Base-by-base conservation (phyloP, 2,113 vertebrate species). In the Toxotes jaculatrix region DNA sequence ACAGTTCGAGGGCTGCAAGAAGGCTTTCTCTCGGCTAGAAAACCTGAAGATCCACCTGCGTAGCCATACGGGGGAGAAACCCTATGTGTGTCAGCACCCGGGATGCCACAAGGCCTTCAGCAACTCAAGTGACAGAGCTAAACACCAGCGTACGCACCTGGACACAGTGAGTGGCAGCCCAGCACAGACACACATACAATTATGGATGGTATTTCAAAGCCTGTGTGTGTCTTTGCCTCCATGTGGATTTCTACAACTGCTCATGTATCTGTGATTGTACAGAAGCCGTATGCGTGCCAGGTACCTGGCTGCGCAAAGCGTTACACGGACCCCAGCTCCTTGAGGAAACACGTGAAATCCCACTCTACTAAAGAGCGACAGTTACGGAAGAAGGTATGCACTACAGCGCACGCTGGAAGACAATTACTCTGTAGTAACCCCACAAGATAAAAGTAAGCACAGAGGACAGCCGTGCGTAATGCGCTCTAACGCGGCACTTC, bases 201-300 rank as follows among this genome's bases (percentile, higher is more conserved):
- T 64, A 62, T 19, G 19, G 9, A 64, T 63, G 13, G 16, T 5
- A 47, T 51, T 63, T 72, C 16, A 56, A 14, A 65, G 19, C 16
- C 61, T 56, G 13, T 63, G 36, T 62, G 31, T 63, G 17, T 55
- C 4, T 70, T 55, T 70, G 67, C 45, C 36, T 57, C 21, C 47
- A 10, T n/a, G n/a, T 68, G 59, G 13, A 23, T 40, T 74, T 16
- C 4, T 27, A 0, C 40, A 55, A n/a, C n/a, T 70, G 43, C 60
- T 55, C 21, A 31, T 79, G 21, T 79, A 40, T 77, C 7, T 86
- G 65, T 79, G 85, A 11, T 66, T 83, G 80, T 87, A 14, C 92
- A 99, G 98, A 99, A 99, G 95, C 98, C 98, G 19, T 99, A 99
- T 42, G 97, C 95, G 0, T 99, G 98, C 94, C 97, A 99, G 93